These are phyloP conservation scores for Puffinus mauretanicus DNA, from an alignment of 2,113 vertebrate species.

Conservation along the genomic window DNA sequence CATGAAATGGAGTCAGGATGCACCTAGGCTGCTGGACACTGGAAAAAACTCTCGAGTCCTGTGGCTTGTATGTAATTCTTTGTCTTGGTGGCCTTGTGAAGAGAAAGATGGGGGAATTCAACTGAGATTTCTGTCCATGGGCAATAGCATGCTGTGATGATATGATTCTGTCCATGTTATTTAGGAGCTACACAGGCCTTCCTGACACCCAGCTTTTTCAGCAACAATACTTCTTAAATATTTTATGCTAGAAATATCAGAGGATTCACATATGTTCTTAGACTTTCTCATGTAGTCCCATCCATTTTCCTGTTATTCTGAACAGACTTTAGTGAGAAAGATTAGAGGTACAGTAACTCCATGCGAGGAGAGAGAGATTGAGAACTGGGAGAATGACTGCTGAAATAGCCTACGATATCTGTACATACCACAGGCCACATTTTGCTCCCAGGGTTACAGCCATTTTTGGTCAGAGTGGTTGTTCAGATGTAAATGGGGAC, in stretches of 20 bases:
- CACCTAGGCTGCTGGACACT: not conserved
- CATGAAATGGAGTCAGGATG: not conserved
- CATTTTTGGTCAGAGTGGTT: not conserved
- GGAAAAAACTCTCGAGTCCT: not conserved
- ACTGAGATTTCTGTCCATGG: not conserved
- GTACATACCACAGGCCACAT: not conserved
- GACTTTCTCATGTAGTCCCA: not conserved
- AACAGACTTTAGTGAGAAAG: not conserved
- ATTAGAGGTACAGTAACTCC: not conserved
- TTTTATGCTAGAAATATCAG: not conserved
- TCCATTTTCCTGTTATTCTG: not conserved
- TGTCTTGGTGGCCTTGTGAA: not conserved
- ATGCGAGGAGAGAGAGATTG: not conserved
- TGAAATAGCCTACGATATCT: not conserved
- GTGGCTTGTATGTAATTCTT: not conserved
- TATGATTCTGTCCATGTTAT: not conserved
- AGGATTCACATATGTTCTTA: not conserved
- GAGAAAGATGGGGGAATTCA: not conserved
- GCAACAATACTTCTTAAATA: not conserved
- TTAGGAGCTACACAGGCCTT: not conserved
- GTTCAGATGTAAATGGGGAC: not conserved
- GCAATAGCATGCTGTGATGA: not conserved
- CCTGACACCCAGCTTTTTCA: not conserved
- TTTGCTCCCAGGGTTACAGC: not conserved
- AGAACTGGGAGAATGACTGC: not conserved